These are phyloP conservation scores for Potamarius usumacintae DNA, from an alignment of 2,113 vertebrate species.

Conservation along the genomic window DNA sequence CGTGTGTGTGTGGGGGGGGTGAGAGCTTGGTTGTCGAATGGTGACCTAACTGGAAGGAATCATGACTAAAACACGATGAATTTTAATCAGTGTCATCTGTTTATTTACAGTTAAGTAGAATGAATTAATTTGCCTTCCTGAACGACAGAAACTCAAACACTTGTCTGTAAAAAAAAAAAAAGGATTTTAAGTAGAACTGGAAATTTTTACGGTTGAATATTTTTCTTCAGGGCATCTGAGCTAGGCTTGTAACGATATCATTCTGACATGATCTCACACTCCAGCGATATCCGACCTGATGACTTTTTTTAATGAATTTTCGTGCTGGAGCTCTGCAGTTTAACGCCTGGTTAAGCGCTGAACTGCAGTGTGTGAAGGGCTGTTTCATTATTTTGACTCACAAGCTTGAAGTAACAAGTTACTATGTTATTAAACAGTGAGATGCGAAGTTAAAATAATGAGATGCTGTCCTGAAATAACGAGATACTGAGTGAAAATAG, in stretches of 20 bases:
- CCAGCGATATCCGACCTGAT: too few species aligned
- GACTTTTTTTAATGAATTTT: neutral
- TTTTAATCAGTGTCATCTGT: constrained; percentile 6
- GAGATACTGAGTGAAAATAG: neutral
- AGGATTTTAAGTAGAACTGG: neutral
- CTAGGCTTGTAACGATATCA: neutral
- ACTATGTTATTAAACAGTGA: too few species aligned
- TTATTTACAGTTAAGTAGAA: neutral
- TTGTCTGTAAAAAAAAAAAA: too few species aligned
- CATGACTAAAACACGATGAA: neutral
- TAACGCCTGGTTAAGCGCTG: too few species aligned
- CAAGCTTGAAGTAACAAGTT: too few species aligned
- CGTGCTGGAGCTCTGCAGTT: neutral
- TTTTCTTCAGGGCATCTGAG: neutral
- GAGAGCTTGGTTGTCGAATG: neutral
- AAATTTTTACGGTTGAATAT: neutral
- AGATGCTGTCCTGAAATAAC: neutral
- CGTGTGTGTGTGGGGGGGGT: constrained; percentile 22
- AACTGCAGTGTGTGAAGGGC: too few species aligned
- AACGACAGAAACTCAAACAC: neutral
- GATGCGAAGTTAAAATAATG: too few species aligned
- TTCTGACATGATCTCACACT: neutral
- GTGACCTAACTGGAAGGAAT: neutral
- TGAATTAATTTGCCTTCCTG: neutral
- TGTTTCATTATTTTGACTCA: neutral